phyloP scores from a whole-genome alignment of 2,797 vertebrate genomes.

The Hapalemur alaotrensis region DNA sequence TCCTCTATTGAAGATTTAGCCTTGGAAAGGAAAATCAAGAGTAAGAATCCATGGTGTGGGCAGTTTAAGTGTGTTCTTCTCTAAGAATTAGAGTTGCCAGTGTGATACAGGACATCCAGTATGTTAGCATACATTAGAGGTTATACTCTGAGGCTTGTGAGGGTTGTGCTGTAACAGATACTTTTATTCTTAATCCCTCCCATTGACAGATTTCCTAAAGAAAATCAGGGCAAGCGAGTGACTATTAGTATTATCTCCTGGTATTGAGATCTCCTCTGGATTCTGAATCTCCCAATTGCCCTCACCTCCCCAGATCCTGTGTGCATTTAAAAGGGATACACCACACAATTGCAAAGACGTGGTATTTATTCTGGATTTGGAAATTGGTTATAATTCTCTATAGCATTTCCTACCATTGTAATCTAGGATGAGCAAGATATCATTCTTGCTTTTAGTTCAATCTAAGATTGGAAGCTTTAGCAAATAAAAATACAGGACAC shows the following conservation, averaged over 20 bases:
- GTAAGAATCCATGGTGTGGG: background rate
- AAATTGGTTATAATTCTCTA: background rate
- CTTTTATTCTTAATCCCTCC: background rate
- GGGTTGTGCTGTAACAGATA: background rate
- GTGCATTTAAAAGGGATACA: background rate
- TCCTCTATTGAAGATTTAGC: background rate
- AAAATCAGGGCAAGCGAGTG: background rate
- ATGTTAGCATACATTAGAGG: background rate
- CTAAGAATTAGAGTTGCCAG: background rate
- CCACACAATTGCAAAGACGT: too few relatives aligned
- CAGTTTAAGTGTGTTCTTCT: background rate
- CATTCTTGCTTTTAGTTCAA: background rate
- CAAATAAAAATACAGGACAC: background rate
- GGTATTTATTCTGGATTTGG: too few relatives aligned
- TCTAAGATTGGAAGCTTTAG: background rate
- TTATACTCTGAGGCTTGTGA: background rate
- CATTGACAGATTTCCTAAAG: background rate
- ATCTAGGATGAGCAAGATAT: background rate
- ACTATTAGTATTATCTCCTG: background rate
- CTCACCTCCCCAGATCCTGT: background rate
- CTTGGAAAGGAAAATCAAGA: background rate
- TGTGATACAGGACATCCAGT: background rate
- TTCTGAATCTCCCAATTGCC: background rate
- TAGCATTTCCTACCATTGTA: background rate
- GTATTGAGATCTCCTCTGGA: background rate